Evolutionary conservation across 35 echinoderm and acorn worm genomes (phyloP).

Genomic region (Strongylocentrotus purpuratus): DNA sequence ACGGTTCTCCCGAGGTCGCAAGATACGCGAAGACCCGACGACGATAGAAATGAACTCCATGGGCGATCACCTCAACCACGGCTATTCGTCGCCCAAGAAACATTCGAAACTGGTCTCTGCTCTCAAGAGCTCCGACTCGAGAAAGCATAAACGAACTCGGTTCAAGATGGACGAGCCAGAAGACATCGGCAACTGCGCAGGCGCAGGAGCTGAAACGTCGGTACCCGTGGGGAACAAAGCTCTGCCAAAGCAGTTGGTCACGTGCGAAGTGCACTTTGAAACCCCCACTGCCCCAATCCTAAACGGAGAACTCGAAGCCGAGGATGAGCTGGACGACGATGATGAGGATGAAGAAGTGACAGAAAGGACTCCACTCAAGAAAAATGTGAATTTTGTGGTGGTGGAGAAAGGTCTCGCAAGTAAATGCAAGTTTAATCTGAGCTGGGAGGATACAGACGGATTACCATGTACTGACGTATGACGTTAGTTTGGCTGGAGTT

Average conservation of each 20-base stretch:
- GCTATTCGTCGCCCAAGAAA: constrained; percentile 28
- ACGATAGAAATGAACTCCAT: constrained; percentile 48
- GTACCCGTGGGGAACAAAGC: neutral
- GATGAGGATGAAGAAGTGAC: constrained; percentile 57
- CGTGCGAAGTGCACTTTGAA: constrained; percentile 61
- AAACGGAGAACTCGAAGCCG: constrained; percentile 41
- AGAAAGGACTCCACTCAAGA: constrained; percentile 56
- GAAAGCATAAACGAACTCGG: constrained; percentile 53
- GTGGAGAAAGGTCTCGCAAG: constrained; percentile 18
- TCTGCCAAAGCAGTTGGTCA: constrained; percentile 54
- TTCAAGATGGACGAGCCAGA: constrained; percentile 58
- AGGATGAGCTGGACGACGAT: constrained; percentile 50
- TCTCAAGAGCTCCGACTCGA: constrained; percentile 33
- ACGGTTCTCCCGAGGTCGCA: constrained; percentile 33
- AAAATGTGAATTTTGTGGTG: constrained; percentile 44
- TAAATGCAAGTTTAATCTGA: constrained; percentile 56
- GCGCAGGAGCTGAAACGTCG: neutral
- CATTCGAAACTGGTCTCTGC: constrained; percentile 44
- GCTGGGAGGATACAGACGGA: constrained; percentile 62
- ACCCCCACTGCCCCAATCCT: constrained; percentile 15
- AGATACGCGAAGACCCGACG: neutral
- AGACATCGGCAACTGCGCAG: constrained; percentile 7
- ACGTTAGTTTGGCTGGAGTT: neutral
- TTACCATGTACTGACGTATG: constrained; percentile 61
- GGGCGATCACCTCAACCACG: constrained; percentile 29